Base-by-base conservation (phyloP, 2,888 invertebrate species). In the Athetis lepigone region DNA sequence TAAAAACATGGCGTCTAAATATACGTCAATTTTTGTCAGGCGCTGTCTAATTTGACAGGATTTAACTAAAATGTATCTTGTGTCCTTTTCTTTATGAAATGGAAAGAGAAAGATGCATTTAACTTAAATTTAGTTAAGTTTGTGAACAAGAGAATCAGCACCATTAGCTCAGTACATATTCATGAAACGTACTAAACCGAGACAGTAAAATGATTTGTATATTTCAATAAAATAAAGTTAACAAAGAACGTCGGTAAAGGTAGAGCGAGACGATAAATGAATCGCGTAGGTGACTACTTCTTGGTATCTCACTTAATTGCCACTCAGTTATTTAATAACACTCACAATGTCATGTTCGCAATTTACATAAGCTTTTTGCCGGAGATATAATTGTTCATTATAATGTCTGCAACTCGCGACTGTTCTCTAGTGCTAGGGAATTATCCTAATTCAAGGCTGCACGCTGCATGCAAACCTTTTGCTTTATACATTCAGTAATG, bases 361-460 rank as follows among this genome's bases (percentile, higher is more conserved):
- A 88, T 89, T 89, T 91, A 88, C 87, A 88, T 88, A 85, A 82
- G 84, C 86, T 89, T 89, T 91, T 90, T 90, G 86, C 84, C 62
- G 65, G 77, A 73, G 81, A 78, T 82, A 85, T 89, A 88, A 89
- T 89, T 88, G 88, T 88, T 84, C 84, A 85, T 87, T 86, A 87
- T 87, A 85, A 86, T 88, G 88, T 73, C 75, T 79, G 81, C 67
- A 77, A 70, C 71, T 69, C 71, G 63, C 84, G 81, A 74, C 78
- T 74, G 85, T 85, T 83, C 79, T 76, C 77, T 70, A 82, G 80
- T 83, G 78, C 82, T 77, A 73, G 77, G 83, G 86, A 89, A 90
- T 90, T 90, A 89, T 88, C 82, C 88, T 89, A 87, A 87, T 88
- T 88, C 88, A 91, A 90, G 90, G 89, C 80, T 82, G 72, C 79